Conservation (phyloP, 2,888 invertebrate genomes). For the Cacoxenus indagator region DNA sequence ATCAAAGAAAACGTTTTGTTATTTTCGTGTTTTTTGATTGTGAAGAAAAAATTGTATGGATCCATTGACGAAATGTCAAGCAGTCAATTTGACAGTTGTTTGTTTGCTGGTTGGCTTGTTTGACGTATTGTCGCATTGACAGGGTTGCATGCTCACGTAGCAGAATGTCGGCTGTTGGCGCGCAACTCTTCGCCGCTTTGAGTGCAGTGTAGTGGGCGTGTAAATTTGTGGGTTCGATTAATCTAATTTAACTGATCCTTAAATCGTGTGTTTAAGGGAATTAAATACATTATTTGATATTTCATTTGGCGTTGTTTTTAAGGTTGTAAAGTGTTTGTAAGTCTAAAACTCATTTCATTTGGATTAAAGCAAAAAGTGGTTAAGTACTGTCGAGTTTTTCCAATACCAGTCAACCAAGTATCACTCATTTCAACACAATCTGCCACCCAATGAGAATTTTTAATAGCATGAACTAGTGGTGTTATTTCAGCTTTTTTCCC, state of each 20-base stretch:
- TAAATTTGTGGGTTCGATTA: background rate
- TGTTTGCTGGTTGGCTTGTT: constrained; percentile 43
- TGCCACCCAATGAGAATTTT: too few species aligned
- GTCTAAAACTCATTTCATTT: too few species aligned
- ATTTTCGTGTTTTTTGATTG: constrained; percentile 3
- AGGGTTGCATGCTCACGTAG: constrained; percentile 21
- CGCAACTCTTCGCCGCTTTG: background rate
- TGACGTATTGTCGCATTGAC: constrained; percentile 65
- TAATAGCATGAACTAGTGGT: too few species aligned
- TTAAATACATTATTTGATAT: too few species aligned
- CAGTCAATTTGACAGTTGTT: constrained; percentile 51
- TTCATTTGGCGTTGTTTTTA: too few species aligned
- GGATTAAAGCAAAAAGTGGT: too few species aligned
- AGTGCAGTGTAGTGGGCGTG: background rate
- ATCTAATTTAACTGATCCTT: background rate
- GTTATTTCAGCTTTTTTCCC: too few species aligned
- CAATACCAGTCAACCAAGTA: too few species aligned
- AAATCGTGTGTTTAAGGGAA: too few species aligned
- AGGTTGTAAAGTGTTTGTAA: too few species aligned
- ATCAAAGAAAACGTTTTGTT: constrained; percentile 28
- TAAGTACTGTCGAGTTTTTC: too few species aligned
- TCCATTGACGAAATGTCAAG: constrained; percentile 66
- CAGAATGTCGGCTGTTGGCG: background rate
- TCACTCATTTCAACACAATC: too few species aligned
- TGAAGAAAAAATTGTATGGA: constrained; percentile 47